phyloP scores from a whole-genome alignment of 2,888 invertebrate genomes.

The Tiliacea citrago region DNA sequence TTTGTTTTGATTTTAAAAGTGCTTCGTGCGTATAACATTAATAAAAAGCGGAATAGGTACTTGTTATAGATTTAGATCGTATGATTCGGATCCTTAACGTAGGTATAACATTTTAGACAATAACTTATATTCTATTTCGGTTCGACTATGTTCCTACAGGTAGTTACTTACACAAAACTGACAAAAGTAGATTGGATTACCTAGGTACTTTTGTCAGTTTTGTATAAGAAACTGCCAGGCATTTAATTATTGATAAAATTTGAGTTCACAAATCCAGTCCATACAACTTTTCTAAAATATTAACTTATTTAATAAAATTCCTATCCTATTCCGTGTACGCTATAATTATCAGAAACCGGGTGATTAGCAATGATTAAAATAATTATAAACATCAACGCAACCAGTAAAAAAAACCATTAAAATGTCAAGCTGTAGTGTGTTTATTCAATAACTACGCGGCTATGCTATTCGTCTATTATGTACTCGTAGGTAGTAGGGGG shows the following conservation, averaged over 20 bases:
- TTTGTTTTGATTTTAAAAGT: not conserved
- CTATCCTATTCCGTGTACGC: not conserved
- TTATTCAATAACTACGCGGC: constrained; percentile 35
- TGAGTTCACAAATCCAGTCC: not conserved
- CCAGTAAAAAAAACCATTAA: not conserved
- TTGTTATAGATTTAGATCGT: not conserved
- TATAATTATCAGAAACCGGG: not conserved
- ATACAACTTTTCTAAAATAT: not conserved
- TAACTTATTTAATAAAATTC: not conserved
- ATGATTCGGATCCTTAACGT: not conserved
- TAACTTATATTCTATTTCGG: too few relatives aligned
- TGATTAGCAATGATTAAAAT: not conserved
- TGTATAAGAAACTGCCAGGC: too few relatives aligned
- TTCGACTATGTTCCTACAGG: not conserved
- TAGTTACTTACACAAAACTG: not conserved
- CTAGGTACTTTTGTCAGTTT: too few relatives aligned
- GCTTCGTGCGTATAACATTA: not conserved
- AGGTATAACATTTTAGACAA: too few relatives aligned
- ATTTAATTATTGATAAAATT: not conserved
- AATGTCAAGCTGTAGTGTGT: constrained; percentile 28
- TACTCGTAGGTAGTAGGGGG: constrained; percentile 65
- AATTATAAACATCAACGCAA: not conserved
- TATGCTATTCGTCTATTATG: constrained; percentile 40
- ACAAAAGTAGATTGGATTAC: too few relatives aligned
- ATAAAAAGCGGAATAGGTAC: not conserved